phyloP scores from a whole-genome alignment of 2,113 vertebrate genomes.

The Perca schrenkii region DNA sequence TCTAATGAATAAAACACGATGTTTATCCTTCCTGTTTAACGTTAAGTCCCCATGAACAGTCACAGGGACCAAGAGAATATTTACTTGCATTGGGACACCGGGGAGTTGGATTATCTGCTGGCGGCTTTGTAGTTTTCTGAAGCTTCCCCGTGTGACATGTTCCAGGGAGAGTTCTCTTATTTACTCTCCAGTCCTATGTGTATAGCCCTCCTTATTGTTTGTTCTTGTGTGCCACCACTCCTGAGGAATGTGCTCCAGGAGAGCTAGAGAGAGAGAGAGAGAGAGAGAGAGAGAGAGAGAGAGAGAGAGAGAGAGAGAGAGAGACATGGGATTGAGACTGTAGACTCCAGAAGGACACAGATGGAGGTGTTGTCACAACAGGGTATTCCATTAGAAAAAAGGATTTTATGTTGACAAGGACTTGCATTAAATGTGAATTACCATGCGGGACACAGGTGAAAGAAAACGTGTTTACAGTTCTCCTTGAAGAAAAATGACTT shows the following conservation, averaged over 20 bases:
- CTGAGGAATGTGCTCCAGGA: slow-evolving; percentile 59
- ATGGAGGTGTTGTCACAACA: slow-evolving; percentile 37
- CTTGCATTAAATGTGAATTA: slow-evolving; percentile 18
- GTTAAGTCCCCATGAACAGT: slow-evolving; percentile 83
- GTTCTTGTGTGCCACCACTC: slow-evolving; percentile 79
- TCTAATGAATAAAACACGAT: slow-evolving; percentile 87
- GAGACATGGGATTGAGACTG: slow-evolving; percentile 41
- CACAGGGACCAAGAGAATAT: slow-evolving; percentile 82
- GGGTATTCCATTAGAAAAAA: background rate
- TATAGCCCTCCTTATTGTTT: slow-evolving; percentile 80
- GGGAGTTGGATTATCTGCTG: slow-evolving; percentile 82
- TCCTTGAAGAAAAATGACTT: background rate
- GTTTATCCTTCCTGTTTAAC: slow-evolving; percentile 83
- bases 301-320: slow-evolving; percentile 1
- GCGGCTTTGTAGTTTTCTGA: slow-evolving; percentile 84
- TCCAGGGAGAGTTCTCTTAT: slow-evolving; percentile 80
- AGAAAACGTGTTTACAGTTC: background rate
- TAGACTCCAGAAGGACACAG: slow-evolving; percentile 37
- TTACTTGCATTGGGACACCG: slow-evolving; percentile 77
- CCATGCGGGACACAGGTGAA: background rate
- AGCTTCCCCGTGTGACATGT: slow-evolving; percentile 77
- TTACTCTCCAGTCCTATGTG: slow-evolving; percentile 81
- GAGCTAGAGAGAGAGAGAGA: slow-evolving; percentile 10
- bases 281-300: slow-evolving; percentile 30
- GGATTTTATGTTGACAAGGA: slow-evolving; percentile 1